These are phyloP conservation scores for Crotalus tigris DNA, from an alignment of 2,113 vertebrate genomes.

Conservation along the genomic window DNA sequence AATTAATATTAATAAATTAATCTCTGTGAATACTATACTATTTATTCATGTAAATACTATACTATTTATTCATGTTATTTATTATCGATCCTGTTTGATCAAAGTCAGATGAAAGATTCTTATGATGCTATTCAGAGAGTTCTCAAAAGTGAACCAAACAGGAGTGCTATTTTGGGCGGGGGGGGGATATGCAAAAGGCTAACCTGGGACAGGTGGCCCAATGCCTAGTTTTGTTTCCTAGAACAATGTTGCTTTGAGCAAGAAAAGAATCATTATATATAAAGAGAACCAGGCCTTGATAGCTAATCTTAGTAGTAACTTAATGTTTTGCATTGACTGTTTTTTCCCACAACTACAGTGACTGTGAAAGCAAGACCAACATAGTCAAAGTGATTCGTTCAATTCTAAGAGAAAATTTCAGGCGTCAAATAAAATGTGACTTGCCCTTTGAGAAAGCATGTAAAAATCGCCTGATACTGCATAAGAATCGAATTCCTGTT, in stretches of 20 bases:
- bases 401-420: conserved; percentile 87
- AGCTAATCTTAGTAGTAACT: neutral
- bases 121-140: neutral
- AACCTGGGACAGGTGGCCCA: neutral
- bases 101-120: neutral
- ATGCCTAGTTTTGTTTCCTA: neutral
- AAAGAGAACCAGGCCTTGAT: neutral
- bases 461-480: conserved; percentile 78
- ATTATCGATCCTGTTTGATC: neutral
- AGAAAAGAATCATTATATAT: neutral
- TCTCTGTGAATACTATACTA: neutral
- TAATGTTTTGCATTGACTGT: neutral
- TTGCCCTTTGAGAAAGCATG: conserved; percentile 73
- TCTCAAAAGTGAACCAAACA: neutral
- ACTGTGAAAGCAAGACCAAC: conserved; percentile 86
- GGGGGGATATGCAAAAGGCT: neutral
- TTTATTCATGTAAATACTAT: neutral
- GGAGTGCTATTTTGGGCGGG: too few relatives aligned
- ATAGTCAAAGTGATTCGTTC: conserved; percentile 91
- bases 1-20: neutral
- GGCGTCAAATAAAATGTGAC: conserved; percentile 82
- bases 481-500: conserved; percentile 79
- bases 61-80: neutral
- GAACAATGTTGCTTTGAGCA: neutral
- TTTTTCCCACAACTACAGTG: conserved; percentile 66